Evolutionary conservation across 2,888 invertebrate species (phyloP).

Genomic region (Nysson spinosus): DNA sequence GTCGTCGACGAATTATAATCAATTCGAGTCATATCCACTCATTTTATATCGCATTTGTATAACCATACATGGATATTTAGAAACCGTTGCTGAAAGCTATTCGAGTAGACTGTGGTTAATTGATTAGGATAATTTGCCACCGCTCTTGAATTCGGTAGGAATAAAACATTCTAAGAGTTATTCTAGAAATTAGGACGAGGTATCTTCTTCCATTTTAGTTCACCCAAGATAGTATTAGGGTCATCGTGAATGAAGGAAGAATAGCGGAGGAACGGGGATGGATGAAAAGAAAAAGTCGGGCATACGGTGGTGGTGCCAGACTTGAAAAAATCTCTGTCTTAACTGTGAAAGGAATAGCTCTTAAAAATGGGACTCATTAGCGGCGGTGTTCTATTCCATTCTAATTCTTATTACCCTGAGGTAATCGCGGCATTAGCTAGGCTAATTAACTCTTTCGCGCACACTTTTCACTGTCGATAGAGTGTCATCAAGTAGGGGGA

Average conservation of each 20-base stretch:
- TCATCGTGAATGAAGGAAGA: constrained; percentile 37
- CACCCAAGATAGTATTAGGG: constrained; percentile 29
- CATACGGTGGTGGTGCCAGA: constrained; percentile 10
- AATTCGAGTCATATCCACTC: too few species aligned
- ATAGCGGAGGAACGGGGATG: constrained; percentile 8
- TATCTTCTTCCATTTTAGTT: constrained; percentile 22
- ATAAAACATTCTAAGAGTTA: constrained; percentile 10
- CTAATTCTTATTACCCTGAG: constrained; percentile 19
- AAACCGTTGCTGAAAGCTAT: too few species aligned
- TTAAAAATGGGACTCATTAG: constrained; percentile 45
- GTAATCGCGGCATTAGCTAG: constrained; percentile 5
- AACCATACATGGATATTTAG: too few species aligned
- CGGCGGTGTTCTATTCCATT: constrained; percentile 16
- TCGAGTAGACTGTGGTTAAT: too few species aligned
- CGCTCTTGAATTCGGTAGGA: background rate
- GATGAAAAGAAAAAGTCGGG: constrained; percentile 29
- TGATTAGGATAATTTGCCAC: background rate
- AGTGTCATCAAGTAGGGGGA: background rate
- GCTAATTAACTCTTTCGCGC: constrained; percentile 4
- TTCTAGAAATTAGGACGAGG: constrained; percentile 26
- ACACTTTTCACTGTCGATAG: background rate
- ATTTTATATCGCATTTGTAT: too few species aligned
- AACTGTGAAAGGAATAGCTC: constrained; percentile 20
- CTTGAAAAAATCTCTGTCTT: constrained; percentile 30
- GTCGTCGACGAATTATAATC: too few species aligned